Base-by-base conservation (phyloP, 92 coral and sea anemone species). In the Meandrina meandrites region DNA sequence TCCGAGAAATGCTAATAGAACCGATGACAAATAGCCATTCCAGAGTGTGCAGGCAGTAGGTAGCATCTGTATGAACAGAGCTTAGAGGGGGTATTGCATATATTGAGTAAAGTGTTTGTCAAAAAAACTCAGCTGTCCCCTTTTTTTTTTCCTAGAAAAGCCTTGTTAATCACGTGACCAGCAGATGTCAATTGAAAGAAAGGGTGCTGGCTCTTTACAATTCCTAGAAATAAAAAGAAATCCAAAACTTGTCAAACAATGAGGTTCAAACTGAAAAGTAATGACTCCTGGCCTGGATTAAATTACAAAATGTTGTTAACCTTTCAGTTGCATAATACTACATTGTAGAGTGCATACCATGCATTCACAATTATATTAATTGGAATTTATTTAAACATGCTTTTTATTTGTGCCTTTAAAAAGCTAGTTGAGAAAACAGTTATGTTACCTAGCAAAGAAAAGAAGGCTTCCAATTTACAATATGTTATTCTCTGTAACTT, bases 81-180 rank as follows among this genome's bases (percentile, higher is more conserved):
- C 53, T 17, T 81, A 81, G 58, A 81, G 75, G 85, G 77, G 75
- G 64, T 81, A 45, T 48, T 47, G 37, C 30, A 28, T 67, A 69
- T n/a, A n/a, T n/a, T n/a, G n/a, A n/a, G n/a, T n/a, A n/a, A n/a
- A 67, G 14, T 68, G 57, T 36, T 36, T 18, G 22, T 27, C 35
- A 24, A 66, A 9, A 66, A 66, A 66, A 66, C 35, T 54, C 12
- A 79, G 27, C 22, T 54, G 10, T 27, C 57, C 45, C 32, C 57
- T 12, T 34, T 28, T 1, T 28, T 1, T 37, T 64, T 81, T 81
- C 84, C 27, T 11, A 40, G 84, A 81, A 81, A 81, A 81, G 7
- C 30, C 73, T 50, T 15, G 11, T 58, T 19, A 60, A 27, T 64
- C 71, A 56, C 28, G 10, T 54, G 69, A 24, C 11, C 3, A 3